A percentile compares a stretch with the other conserved stretches of the same genome.
These are phyloP conservation scores for Drosophila sordidapex DNA, from an alignment of 2,888 invertebrate genomes.

Conservation along the genomic window DNA sequence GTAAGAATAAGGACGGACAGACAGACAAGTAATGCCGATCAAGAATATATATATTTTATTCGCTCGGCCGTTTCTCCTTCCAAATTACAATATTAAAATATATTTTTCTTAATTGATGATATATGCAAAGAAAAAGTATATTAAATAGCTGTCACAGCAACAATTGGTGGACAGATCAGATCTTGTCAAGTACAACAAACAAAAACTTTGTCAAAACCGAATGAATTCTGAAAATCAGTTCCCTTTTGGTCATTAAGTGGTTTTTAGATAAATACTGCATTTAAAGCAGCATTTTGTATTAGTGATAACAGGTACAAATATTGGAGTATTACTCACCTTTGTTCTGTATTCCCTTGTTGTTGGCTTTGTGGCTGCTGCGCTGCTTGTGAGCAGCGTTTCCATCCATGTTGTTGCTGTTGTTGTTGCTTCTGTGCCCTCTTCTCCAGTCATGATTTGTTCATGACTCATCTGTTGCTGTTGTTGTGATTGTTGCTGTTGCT, in stretches of 20 bases:
- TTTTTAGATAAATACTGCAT: background rate
- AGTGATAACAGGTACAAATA: background rate
- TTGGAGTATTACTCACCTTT: conserved; percentile 70
- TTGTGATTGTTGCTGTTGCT: conserved; percentile 22
- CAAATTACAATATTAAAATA: background rate
- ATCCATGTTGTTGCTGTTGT: conserved; percentile 64
- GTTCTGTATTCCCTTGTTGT: conserved; percentile 72
- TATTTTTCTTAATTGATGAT: background rate
- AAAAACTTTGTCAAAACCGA: background rate
- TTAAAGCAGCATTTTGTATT: background rate
- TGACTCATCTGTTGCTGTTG: conserved; percentile 33
- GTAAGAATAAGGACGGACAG: background rate
- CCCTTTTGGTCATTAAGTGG: background rate
- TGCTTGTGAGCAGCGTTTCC: conserved; percentile 56
- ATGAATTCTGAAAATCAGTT: background rate
- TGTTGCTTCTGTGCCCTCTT: conserved; percentile 19
- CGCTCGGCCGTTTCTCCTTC: background rate
- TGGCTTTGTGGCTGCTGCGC: conserved; percentile 50
- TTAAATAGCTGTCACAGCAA: background rate
- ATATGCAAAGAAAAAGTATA: background rate
- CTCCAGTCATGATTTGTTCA: conserved; percentile 46
- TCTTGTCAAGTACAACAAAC: background rate
- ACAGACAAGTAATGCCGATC: background rate
- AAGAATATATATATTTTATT: background rate
- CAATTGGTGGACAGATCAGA: background rate